A percentile compares a stretch with the other conserved stretches of the same genome.
phyloP scores from a whole-genome alignment of 2,797 vertebrate genomes.

The Platyrinchus mystaceus region DNA sequence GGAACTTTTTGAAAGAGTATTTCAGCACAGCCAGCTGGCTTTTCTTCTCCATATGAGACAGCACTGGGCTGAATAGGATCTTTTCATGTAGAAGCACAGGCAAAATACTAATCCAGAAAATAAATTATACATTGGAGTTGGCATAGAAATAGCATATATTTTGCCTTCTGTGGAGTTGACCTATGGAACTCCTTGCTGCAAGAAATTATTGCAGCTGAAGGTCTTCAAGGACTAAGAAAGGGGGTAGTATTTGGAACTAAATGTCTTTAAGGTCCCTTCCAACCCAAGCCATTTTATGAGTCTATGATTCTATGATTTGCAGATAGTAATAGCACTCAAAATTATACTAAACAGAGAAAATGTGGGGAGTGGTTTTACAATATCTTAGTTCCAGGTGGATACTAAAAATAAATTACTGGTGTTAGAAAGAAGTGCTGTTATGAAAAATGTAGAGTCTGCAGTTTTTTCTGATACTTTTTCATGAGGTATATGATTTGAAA shows the following conservation, averaged over 20 bases:
- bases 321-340: neutral
- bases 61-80: slow-evolving; percentile 21
- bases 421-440: neutral
- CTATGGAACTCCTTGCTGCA: slow-evolving; percentile 48
- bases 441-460: neutral
- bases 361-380: neutral
- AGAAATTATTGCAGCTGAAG: slow-evolving; percentile 23
- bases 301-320: neutral
- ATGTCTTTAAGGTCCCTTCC: neutral
- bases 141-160: slow-evolving; percentile 32
- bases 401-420: neutral
- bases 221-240: neutral
- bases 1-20: slow-evolving; percentile 62
- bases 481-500: neutral
- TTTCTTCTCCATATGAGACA: slow-evolving; percentile 41
- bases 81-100: slow-evolving; percentile 40
- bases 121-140: slow-evolving; percentile 47
- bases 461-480: neutral
- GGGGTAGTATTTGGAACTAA: neutral
- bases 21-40: slow-evolving; percentile 49
- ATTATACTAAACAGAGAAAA: neutral
- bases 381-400: neutral
- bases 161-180: neutral
- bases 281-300: neutral
- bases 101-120: slow-evolving; percentile 53